Conservation (phyloP, 2,113 vertebrate genomes). For the Tachycineta bicolor region DNA sequence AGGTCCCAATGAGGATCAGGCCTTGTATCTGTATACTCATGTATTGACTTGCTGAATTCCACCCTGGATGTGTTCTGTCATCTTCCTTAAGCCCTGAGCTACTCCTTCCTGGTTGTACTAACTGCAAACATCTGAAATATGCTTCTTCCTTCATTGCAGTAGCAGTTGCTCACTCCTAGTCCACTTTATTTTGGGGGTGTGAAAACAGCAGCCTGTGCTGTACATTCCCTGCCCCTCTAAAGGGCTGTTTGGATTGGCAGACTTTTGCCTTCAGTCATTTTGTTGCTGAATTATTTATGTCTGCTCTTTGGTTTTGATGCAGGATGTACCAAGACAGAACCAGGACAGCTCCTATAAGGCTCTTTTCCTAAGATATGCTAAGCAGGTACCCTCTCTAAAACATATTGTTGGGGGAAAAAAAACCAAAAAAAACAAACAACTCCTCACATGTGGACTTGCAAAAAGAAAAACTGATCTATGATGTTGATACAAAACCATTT, state of each 20-base stretch:
- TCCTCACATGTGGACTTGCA: not conserved
- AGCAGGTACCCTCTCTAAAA: slow-evolving; percentile 68
- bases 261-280: not conserved
- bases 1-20: not conserved
- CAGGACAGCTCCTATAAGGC: slow-evolving; percentile 31
- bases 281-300: not conserved
- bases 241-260: not conserved
- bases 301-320: slow-evolving; percentile 23
- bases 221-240: not conserved
- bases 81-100: not conserved
- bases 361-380: slow-evolving; percentile 61
- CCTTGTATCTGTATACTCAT: not conserved
- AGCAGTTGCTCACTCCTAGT: not conserved
- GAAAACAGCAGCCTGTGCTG: not conserved
- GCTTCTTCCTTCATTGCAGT: not conserved
- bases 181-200: not conserved
- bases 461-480: not conserved
- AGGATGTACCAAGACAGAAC: slow-evolving; percentile 50
- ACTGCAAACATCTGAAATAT: not conserved
- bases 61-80: not conserved
- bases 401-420: not conserved
- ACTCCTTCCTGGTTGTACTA: not conserved
- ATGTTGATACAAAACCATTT: not conserved
- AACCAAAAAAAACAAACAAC: not conserved
- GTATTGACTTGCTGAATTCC: not conserved